Evolutionary conservation across 2,888 invertebrate species (phyloP).

Genomic region (Aquatica leii): DNA sequence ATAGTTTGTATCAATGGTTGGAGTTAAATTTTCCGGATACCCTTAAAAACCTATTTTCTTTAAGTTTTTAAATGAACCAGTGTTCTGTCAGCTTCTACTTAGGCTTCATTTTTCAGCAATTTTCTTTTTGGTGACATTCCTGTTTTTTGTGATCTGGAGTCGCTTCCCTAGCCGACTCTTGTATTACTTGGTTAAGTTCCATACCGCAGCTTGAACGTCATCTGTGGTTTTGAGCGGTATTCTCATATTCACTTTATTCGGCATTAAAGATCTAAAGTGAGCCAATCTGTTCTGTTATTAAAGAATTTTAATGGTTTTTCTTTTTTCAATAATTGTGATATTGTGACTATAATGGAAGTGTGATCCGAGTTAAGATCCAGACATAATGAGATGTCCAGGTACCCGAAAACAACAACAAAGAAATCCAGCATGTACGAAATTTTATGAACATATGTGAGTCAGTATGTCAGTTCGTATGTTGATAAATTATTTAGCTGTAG

Average conservation of each 20-base stretch:
- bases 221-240: too few relatives aligned
- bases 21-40: background rate
- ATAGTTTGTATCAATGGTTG: background rate
- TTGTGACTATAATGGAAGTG: constrained; percentile 37
- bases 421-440: constrained; percentile 16
- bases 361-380: constrained; percentile 44
- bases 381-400: constrained; percentile 23
- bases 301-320: constrained; percentile 10
- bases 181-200: too few relatives aligned
- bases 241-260: constrained; percentile 24
- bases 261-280: constrained; percentile 21
- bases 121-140: too few relatives aligned
- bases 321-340: constrained; percentile 21
- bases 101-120: too few relatives aligned
- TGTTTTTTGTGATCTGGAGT: too few relatives aligned
- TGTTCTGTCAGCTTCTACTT: too few relatives aligned
- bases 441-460: constrained; percentile 21
- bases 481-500: constrained; percentile 1
- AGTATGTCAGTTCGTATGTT: constrained; percentile 9
- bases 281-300: constrained; percentile 36
- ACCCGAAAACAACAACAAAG: constrained; percentile 17
- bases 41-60: background rate
- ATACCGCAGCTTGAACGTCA: constrained; percentile 33
- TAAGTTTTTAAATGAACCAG: background rate
- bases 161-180: too few relatives aligned